Percentiles rank a stretch among this genome's conserved stretches.
Evolutionary conservation across 2,888 invertebrate species (phyloP).

Genomic region (Diarsia brunnea): DNA sequence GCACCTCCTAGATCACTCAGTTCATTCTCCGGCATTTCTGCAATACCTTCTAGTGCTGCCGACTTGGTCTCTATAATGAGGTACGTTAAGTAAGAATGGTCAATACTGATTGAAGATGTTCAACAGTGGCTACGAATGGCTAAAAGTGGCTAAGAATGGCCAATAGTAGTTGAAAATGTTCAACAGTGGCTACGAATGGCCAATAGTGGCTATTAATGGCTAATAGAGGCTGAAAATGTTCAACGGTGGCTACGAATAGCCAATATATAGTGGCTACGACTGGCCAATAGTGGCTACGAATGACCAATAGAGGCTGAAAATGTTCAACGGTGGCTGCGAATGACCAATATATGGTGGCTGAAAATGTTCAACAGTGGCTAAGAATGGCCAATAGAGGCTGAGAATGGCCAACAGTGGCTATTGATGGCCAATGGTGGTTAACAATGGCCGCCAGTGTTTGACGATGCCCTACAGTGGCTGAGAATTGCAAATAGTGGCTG

Average conservation of each 20-base stretch:
- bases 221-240: neutral
- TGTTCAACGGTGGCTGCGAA: too few species aligned
- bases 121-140: neutral
- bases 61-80: slow-evolving; percentile 78
- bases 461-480: neutral
- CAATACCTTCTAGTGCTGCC: slow-evolving; percentile 91
- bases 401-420: neutral
- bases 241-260: neutral
- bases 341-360: too few species aligned
- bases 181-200: neutral
- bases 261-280: too few species aligned
- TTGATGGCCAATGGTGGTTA: neutral
- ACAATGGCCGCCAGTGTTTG: neutral
- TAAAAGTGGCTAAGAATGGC: rapidly evolving
- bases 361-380: neutral
- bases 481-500: too few species aligned
- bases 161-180: neutral
- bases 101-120: neutral
- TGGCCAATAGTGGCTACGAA: neutral
- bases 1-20: slow-evolving; percentile 85
- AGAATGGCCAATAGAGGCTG: neutral
- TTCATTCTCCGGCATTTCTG: slow-evolving; percentile 92
- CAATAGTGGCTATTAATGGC: rapidly evolving
- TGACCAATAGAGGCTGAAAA: too few species aligned
- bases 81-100: neutral